A percentile compares a stretch with the other conserved stretches of the same genome.
Conservation (phyloP, 2,113 vertebrate species). For the Ailuropoda melanoleuca region DNA sequence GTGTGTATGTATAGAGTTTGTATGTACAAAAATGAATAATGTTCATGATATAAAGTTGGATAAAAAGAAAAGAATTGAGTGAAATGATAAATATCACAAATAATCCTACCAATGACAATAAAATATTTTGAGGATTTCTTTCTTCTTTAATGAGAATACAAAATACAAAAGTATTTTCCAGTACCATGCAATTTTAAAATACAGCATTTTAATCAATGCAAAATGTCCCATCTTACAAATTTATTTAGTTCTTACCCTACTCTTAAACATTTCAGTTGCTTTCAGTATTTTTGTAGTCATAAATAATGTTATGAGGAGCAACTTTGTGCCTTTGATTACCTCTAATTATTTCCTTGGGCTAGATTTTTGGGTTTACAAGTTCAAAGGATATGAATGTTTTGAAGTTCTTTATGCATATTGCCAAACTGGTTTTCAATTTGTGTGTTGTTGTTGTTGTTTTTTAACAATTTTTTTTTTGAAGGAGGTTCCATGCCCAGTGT, state of each 20-base stretch:
- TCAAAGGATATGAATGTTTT: background rate
- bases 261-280: background rate
- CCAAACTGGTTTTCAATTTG: background rate
- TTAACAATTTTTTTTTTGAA: background rate
- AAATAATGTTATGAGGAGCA: background rate
- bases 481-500: background rate
- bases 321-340: background rate
- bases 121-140: background rate
- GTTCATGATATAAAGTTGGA: background rate
- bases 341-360: slow-evolving; percentile 31
- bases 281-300: background rate
- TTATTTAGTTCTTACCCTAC: background rate
- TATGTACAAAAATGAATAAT: background rate
- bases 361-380: background rate
- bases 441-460: background rate
- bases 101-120: background rate
- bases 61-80: background rate
- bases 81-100: background rate
- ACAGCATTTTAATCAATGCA: background rate
- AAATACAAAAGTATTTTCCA: background rate
- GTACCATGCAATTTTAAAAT: background rate
- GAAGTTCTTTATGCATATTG: background rate
- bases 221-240: background rate
- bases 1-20: background rate
- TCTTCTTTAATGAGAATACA: background rate